These are phyloP conservation scores for Clarias magur DNA, from an alignment of 2,113 vertebrate genomes.

Conservation along the genomic window DNA sequence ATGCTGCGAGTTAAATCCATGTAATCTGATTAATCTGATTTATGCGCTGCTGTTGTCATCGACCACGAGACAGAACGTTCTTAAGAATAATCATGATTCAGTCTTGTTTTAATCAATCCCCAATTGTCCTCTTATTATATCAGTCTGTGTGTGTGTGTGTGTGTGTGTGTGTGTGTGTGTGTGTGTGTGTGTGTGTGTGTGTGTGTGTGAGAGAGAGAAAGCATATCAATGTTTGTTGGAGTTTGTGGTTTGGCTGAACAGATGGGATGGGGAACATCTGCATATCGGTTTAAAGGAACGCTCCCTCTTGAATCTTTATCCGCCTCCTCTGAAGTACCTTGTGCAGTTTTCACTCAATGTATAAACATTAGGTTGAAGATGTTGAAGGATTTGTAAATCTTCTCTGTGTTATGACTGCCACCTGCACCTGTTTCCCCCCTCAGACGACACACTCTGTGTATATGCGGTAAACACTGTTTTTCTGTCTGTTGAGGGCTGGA, in stretches of 20 bases:
- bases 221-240: not conserved
- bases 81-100: not conserved
- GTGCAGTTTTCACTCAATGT: not conserved
- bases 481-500: not conserved
- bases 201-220: not conserved
- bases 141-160: constrained; percentile 5
- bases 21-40: not conserved
- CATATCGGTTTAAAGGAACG: not conserved
- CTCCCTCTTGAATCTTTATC: not conserved
- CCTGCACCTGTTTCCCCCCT: not conserved
- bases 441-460: not conserved
- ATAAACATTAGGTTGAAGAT: not conserved
- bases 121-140: not conserved
- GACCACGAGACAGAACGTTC: not conserved
- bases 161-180: constrained; percentile 12
- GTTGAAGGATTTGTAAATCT: not conserved
- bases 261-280: not conserved
- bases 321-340: not conserved
- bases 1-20: not conserved
- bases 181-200: not conserved
- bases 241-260: constrained; percentile 59
- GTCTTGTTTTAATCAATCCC: constrained; percentile 1
- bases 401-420: not conserved
- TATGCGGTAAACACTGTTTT: not conserved
- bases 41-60: not conserved